Base-by-base conservation (phyloP, 2,888 invertebrate genomes). In the Rutpela maculata region DNA sequence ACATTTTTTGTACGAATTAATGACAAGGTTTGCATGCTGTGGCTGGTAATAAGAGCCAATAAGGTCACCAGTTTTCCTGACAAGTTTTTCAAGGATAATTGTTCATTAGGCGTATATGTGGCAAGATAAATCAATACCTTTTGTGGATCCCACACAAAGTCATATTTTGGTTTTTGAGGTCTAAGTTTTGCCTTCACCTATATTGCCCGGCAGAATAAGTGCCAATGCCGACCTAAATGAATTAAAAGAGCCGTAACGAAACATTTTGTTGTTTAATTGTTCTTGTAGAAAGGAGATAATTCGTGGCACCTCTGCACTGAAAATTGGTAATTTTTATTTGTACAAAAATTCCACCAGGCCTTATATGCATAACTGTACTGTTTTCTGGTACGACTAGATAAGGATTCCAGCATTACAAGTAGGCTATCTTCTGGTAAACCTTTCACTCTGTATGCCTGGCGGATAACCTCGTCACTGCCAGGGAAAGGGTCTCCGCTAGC, bases 11-110 rank as follows among this genome's bases (percentile, higher is more conserved):
- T 55, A 2, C 67, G 50, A 55, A 67, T 67, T 55, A 67, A 22
- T 22, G 67, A 67, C 9, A 67, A 19, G 2, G 67, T 67, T 19
- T 67, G 67, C 22, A 67, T 67, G 12, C 67, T 67, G 6, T 67
- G 67, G 17, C 67, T 67, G 4, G 67, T 67, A 19, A 43, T 67
- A n/a, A 70, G 18, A 2, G 59, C 70, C 57, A 57, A 59, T 59
- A 57, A 31, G 1, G 50, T 67, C 7, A n/a, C 67, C 17, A 67
- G 22, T 22, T 67, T 67, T 10, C 12, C 12, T 22, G 50, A 10
- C 6, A 67, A 15, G 9, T 2, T 67, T 38, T 55, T 22, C n/a
- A 67, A 12, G 10, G 67, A 43, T 7, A 67, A 22, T 15, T 67
- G 18, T 22, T 67, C 67, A 43, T 67, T 67, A 7, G 43, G 43